Evolutionary conservation across 2,888 invertebrate genomes (phyloP).

Genomic region (Plagiodera versicolora): DNA sequence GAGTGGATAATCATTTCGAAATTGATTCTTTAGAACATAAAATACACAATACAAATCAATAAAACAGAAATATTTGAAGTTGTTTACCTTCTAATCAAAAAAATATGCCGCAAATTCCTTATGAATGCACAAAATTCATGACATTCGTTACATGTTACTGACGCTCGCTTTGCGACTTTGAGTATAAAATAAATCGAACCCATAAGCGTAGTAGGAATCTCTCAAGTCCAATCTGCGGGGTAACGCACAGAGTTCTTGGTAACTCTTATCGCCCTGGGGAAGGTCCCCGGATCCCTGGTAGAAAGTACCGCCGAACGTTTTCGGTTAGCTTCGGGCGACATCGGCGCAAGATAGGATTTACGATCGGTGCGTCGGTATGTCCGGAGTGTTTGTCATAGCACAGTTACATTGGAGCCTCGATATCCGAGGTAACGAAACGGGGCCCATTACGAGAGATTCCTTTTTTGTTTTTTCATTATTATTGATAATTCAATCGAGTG

Average conservation of each 20-base stretch:
- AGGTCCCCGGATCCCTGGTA: conserved; percentile 60
- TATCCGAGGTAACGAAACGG: conserved; percentile 47
- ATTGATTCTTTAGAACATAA: no score
- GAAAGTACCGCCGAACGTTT: conserved; percentile 56
- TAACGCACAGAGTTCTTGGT: conserved; percentile 53
- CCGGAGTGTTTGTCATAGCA: conserved; percentile 50
- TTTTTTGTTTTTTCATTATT: conserved; percentile 10
- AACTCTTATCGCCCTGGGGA: conserved; percentile 54
- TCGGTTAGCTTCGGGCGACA: conserved; percentile 51
- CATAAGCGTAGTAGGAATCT: conserved; percentile 40
- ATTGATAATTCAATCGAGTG: no score
- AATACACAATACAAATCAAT: no score
- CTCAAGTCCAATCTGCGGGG: conserved; percentile 54
- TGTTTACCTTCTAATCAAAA: no score
- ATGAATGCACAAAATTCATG: no score
- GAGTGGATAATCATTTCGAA: no score
- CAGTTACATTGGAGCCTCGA: conserved; percentile 44
- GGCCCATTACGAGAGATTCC: conserved; percentile 50
- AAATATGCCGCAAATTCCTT: no score
- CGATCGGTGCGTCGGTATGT: conserved; percentile 42
- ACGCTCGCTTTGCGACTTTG: conserved; percentile 12
- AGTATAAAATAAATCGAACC: conserved; percentile 24
- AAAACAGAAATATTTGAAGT: no score
- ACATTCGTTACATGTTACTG: conserved; percentile 19
- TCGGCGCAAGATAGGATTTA: conserved; percentile 42